Evolutionary conservation across 2,888 invertebrate species (phyloP).

Genomic region (Caenorhabditis panamensis): DNA sequence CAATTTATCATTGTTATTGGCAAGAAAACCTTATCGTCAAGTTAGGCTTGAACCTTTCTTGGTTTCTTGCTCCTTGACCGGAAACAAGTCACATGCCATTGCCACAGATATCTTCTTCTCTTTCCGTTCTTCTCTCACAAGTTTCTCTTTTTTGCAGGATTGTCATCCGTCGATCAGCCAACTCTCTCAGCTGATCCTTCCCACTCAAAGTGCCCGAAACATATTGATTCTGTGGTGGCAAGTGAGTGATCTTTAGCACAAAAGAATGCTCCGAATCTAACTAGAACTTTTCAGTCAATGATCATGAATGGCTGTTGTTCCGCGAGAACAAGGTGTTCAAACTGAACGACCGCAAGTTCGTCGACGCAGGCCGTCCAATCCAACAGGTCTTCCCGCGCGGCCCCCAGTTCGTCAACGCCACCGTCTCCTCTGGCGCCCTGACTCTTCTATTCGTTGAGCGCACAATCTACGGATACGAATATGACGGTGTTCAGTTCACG

Average conservation of each 20-base stretch:
- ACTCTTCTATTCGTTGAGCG: constrained; percentile 75
- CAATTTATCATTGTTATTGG: background rate
- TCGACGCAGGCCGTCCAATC: constrained; percentile 67
- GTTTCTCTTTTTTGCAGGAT: constrained; percentile 38
- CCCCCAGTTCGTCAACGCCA: constrained; percentile 75
- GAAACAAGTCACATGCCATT: constrained; percentile 42
- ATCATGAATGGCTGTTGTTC: constrained; percentile 68
- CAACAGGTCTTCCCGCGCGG: constrained; percentile 74
- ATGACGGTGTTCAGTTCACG: constrained; percentile 69
- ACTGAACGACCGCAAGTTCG: constrained; percentile 61
- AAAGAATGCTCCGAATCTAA: background rate
- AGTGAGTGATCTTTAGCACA: constrained; percentile 62
- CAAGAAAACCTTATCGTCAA: background rate
- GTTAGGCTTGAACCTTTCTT: constrained; percentile 7
- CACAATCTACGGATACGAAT: constrained; percentile 74
- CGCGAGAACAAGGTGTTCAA: constrained; percentile 68
- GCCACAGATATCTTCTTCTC: constrained; percentile 21
- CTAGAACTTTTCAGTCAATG: constrained; percentile 68
- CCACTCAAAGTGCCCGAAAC: constrained; percentile 64
- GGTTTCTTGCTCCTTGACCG: constrained; percentile 40
- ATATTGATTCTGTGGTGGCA: constrained; percentile 64
- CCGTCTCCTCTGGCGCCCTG: constrained; percentile 68
- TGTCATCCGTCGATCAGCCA: constrained; percentile 40
- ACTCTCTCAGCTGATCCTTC: constrained; percentile 16
- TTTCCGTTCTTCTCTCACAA: constrained; percentile 23